A percentile compares a stretch with the other conserved stretches of the same genome.
phyloP scores from a whole-genome alignment of 2,888 invertebrate species.

The Drosophila fulvimacula region DNA sequence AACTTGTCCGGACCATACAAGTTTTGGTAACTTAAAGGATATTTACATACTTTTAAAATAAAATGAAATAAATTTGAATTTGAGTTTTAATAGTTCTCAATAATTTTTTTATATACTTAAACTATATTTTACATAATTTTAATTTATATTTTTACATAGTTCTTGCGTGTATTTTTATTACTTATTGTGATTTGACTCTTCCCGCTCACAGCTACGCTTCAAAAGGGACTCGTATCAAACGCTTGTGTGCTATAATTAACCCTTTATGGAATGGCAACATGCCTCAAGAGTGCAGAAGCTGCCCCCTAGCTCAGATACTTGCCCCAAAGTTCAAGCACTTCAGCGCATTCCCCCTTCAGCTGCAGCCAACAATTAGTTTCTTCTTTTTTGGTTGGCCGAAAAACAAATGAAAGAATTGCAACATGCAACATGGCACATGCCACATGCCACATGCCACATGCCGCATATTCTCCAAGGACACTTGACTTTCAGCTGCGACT shows the following conservation, averaged over 20 bases:
- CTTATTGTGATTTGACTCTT: too few species aligned
- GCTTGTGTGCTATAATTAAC: slow-evolving; percentile 69
- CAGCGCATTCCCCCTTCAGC: slow-evolving; percentile 18
- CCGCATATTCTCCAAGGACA: slow-evolving; percentile 81
- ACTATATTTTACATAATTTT: neutral
- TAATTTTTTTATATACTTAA: neutral
- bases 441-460: slow-evolving; percentile 49
- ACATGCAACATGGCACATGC: slow-evolving; percentile 59
- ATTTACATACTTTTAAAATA: too few species aligned
- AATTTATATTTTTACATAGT: neutral
- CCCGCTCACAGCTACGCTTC: neutral
- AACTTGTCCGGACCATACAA: too few species aligned
- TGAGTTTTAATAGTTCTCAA: too few species aligned
- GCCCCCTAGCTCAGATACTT: neutral
- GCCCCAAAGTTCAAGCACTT: slow-evolving; percentile 28
- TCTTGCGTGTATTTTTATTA: neutral
- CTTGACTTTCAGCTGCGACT: slow-evolving; percentile 74
- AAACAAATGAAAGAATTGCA: slow-evolving; percentile 76
- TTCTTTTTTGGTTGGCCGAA: slow-evolving; percentile 53
- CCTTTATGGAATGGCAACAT: slow-evolving; percentile 62
- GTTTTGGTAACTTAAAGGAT: too few species aligned
- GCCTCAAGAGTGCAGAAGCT: slow-evolving; percentile 56
- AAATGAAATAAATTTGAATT: too few species aligned
- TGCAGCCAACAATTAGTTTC: slow-evolving; percentile 62
- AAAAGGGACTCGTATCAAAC: slow-evolving; percentile 29